Conservation (phyloP, 1,140 invertebrate species). For the Calliphora vicina region DNA sequence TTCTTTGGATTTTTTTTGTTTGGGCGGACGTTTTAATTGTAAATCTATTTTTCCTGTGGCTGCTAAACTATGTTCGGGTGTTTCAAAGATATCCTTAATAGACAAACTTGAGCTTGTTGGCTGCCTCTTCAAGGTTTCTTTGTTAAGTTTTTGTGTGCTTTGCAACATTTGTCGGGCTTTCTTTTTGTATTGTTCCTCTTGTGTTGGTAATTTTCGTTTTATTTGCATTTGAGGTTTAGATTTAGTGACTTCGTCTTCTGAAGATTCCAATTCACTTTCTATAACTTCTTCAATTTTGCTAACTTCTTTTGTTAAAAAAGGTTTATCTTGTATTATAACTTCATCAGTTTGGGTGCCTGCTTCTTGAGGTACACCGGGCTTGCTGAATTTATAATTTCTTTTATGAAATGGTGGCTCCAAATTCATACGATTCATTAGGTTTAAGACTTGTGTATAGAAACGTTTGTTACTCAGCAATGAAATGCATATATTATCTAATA, state of each 20-base stretch:
- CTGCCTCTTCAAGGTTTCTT: neutral
- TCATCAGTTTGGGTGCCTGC: conserved; percentile 34
- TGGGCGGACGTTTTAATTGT: neutral
- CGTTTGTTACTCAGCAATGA: conserved; percentile 76
- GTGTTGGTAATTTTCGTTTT: conserved; percentile 11
- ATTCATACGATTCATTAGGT: conserved; percentile 97
- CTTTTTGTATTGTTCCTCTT: conserved; percentile 34
- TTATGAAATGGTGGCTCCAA: conserved; percentile 80
- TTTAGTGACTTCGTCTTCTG: conserved; percentile 24
- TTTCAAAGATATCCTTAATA: conserved; percentile 26
- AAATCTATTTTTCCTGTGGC: neutral
- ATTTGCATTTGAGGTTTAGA: neutral
- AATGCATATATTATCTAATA: conserved; percentile 81
- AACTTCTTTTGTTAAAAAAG: neutral
- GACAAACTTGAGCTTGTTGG: neutral
- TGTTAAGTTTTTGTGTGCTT: neutral
- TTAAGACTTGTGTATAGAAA: conserved; percentile 88
- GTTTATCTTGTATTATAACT: neutral
- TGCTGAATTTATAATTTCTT: neutral
- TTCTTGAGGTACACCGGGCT: neutral
- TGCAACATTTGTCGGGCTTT: conserved; percentile 34
- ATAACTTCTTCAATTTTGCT: neutral
- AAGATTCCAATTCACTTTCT: conserved; percentile 38
- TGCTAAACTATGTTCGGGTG: neutral
- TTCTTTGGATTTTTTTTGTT: neutral